Evolutionary conservation across 2,113 vertebrate genomes (phyloP).

Genomic region (Cyrtonyx montezumae): DNA sequence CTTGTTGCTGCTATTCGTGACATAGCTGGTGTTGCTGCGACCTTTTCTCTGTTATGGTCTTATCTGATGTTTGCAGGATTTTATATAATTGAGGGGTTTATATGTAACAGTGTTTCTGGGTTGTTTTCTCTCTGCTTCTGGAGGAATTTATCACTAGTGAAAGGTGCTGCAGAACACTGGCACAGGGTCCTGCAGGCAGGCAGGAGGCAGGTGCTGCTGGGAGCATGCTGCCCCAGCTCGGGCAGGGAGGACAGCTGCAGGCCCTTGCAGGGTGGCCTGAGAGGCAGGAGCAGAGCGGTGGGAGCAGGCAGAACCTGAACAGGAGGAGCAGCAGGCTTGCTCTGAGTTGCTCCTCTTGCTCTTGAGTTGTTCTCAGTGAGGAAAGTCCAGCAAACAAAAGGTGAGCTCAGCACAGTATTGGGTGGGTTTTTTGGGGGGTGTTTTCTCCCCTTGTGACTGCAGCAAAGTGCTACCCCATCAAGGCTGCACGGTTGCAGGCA

Average conservation of each 20-base stretch:
- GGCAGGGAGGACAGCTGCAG: not conserved
- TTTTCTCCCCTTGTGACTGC: not conserved
- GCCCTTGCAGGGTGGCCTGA: not conserved
- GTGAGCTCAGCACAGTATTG: not conserved
- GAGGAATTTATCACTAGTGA: not conserved
- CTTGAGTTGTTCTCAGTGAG: not conserved
- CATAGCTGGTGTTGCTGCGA: slow-evolving; percentile 68
- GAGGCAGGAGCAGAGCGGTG: not conserved
- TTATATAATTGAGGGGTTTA: slow-evolving; percentile 42
- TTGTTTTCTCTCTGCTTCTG: slow-evolving; percentile 37
- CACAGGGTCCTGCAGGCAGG: not conserved
- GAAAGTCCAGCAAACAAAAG: not conserved
- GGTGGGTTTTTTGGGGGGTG: no score
- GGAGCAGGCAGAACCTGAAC: not conserved
- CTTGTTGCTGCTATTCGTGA: slow-evolving; percentile 74
- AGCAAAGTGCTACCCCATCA: not conserved
- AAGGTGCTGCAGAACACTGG: slow-evolving; percentile 12
- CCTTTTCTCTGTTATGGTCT: slow-evolving; percentile 61
- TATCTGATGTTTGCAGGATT: slow-evolving; percentile 64
- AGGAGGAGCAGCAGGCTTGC: not conserved
- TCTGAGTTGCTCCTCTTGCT: not conserved
- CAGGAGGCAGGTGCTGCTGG: not conserved
- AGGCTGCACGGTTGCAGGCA: not conserved
- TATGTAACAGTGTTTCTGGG: slow-evolving; percentile 15
- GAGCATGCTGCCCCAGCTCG: not conserved